A percentile compares a stretch with the other conserved stretches of the same genome.
Conservation (phyloP, 2,113 vertebrate species). For the Prionailurus viverrinus region DNA sequence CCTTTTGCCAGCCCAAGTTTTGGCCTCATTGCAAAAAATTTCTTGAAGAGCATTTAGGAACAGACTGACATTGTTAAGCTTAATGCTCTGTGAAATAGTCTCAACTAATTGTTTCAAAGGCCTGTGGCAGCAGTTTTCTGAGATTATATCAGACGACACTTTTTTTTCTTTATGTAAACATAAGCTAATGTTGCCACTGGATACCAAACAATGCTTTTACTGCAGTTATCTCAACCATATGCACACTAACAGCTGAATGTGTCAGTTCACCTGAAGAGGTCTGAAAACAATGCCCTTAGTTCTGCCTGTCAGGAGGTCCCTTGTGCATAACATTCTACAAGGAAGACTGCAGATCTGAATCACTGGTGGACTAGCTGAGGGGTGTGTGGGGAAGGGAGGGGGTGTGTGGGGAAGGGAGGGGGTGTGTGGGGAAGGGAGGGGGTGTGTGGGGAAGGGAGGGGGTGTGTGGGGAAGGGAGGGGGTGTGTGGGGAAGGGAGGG, state of each 20-base stretch:
- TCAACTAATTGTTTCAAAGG: constrained; percentile 81
- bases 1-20: constrained; percentile 70
- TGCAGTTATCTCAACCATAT: background rate
- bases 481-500: no score
- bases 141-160: constrained; percentile 70
- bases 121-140: constrained; percentile 79
- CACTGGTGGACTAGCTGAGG: background rate
- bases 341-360: background rate
- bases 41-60: constrained; percentile 74
- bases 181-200: constrained; percentile 50
- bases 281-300: background rate
- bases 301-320: background rate
- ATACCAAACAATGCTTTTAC: constrained; percentile 39
- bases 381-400: no score
- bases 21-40: constrained; percentile 69
- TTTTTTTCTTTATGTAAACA: constrained; percentile 66
- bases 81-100: constrained; percentile 82
- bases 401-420: no score
- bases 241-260: background rate
- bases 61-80: constrained; percentile 78
- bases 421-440: no score
- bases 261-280: background rate
- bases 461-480: no score
- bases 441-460: no score
- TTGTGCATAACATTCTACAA: background rate